These are phyloP conservation scores for Cossypha polioptera DNA, from an alignment of 2,797 vertebrate genomes.

Conservation along the genomic window DNA sequence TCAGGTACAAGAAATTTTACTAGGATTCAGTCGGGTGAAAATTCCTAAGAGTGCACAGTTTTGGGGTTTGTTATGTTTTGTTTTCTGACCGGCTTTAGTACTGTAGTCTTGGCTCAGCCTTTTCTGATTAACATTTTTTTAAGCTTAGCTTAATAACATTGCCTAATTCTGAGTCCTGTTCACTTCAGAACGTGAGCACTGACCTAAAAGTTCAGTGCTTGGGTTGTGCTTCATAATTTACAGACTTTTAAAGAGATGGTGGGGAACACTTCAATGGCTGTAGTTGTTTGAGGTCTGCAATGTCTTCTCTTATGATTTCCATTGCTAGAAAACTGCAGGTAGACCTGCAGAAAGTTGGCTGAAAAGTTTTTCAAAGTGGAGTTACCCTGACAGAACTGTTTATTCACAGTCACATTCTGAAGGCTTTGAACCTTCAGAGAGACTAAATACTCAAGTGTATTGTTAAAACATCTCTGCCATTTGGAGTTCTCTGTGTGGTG, in stretches of 20 bases:
- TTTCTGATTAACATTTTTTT: background rate
- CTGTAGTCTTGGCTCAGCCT: background rate
- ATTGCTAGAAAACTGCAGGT: background rate
- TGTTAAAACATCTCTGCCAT: background rate
- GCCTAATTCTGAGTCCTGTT: background rate
- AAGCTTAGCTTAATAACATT: background rate
- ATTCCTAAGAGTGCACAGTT: background rate
- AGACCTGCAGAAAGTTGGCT: background rate
- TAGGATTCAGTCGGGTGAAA: background rate
- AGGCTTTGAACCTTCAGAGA: background rate
- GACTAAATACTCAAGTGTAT: background rate
- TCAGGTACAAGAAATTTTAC: background rate
- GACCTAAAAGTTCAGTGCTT: background rate
- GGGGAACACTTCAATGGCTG: background rate
- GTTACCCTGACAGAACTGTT: background rate
- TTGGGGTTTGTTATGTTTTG: background rate
- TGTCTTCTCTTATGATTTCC: background rate
- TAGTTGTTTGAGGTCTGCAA: background rate
- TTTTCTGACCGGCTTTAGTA: background rate
- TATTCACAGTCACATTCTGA: background rate
- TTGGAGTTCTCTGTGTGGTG: background rate
- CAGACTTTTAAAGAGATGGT: background rate
- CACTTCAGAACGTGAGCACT: background rate
- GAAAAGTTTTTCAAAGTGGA: background rate
- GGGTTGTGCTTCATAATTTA: background rate